These are phyloP conservation scores for Cremastobaeus sp. DNA, from an alignment of 2,888 invertebrate genomes.

Conservation along the genomic window DNA sequence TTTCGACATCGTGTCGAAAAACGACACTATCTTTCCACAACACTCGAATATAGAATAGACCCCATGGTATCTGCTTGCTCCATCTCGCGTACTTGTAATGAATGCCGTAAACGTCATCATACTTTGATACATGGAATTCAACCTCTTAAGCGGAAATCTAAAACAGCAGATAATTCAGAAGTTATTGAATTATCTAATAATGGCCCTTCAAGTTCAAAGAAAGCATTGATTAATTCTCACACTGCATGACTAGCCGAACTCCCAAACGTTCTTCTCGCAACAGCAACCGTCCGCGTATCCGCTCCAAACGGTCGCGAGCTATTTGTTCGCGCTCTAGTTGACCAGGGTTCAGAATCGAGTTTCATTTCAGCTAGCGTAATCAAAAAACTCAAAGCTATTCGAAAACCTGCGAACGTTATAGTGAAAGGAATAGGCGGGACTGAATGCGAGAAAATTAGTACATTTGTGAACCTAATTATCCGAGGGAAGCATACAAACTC, in stretches of 20 bases:
- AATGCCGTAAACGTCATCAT: background rate
- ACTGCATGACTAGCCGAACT: background rate
- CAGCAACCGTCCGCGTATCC: conserved; percentile 1
- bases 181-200: too few species aligned
- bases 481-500: too few species aligned
- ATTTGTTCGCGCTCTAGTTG: background rate
- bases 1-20: too few species aligned
- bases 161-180: too few species aligned
- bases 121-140: background rate
- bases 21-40: too few species aligned
- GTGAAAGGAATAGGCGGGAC: conserved; percentile 14
- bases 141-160: too few species aligned
- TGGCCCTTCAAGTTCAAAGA: too few species aligned
- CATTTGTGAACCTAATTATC: too few species aligned
- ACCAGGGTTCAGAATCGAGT: background rate
- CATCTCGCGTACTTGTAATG: background rate
- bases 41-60: too few species aligned
- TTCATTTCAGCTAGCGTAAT: conserved; percentile 9
- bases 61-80: background rate
- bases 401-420: too few species aligned
- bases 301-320: background rate
- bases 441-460: too few species aligned
- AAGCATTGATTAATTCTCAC: background rate
- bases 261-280: conserved; percentile 14
- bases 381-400: too few species aligned